A percentile compares a stretch with the other conserved stretches of the same genome.
These are phyloP conservation scores for Agrochola circellaris DNA, from an alignment of 2,888 invertebrate genomes.

Conservation along the genomic window DNA sequence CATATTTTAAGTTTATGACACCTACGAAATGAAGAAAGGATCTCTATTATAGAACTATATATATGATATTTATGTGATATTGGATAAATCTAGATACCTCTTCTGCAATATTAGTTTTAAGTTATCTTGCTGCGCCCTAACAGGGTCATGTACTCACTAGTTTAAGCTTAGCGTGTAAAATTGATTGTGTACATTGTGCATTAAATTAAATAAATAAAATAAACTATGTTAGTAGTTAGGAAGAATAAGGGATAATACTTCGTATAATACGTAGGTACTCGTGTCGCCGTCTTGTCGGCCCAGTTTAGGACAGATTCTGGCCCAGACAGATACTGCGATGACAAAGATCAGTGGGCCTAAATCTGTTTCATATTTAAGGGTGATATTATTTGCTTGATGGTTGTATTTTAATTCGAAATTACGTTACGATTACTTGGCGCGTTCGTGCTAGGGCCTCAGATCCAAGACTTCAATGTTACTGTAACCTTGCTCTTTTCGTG, in stretches of 20 bases:
- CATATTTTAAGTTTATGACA: constrained; percentile 22
- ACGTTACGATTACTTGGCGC: too few species aligned
- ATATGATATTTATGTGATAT: too few species aligned
- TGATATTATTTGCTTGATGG: neutral
- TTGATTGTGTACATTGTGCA: too few species aligned
- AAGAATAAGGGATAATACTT: neutral
- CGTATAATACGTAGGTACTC: neutral
- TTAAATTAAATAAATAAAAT: too few species aligned
- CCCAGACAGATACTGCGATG: neutral
- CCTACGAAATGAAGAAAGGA: neutral
- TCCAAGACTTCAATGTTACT: neutral
- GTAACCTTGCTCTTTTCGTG: neutral
- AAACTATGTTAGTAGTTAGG: neutral
- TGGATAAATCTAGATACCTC: too few species aligned
- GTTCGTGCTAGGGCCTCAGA: neutral
- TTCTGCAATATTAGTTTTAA: too few species aligned
- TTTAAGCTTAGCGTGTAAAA: too few species aligned
- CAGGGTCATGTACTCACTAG: too few species aligned
- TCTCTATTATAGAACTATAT: neutral
- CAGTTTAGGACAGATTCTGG: too few species aligned
- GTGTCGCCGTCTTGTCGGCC: too few species aligned
- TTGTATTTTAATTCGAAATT: neutral
- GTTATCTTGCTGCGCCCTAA: too few species aligned
- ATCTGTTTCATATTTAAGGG: neutral
- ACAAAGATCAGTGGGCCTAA: neutral